Evolutionary conservation across 2,113 vertebrate genomes (phyloP).

Genomic region (Colius striatus): DNA sequence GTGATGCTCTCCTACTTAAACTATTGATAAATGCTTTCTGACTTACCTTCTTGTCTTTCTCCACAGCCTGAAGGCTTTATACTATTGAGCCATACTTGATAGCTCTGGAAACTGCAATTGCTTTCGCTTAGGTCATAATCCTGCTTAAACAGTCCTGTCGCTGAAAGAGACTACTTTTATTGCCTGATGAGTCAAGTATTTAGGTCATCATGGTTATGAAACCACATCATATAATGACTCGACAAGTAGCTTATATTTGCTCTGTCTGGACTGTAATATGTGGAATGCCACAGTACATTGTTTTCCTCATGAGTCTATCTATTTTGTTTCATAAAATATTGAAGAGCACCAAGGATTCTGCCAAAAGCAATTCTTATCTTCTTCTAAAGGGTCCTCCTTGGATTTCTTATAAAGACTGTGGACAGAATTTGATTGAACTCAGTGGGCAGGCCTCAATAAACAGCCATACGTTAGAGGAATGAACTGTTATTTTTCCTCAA

Average conservation of each 20-base stretch:
- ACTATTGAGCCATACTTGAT: background rate
- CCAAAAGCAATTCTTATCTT: background rate
- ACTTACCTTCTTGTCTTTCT: background rate
- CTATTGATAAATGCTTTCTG: background rate
- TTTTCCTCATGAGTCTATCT: background rate
- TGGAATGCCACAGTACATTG: background rate
- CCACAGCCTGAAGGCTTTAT: background rate
- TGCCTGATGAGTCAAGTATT: background rate
- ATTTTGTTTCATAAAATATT: slow-evolving; percentile 30
- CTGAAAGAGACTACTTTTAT: background rate
- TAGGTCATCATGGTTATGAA: background rate
- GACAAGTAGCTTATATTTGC: background rate
- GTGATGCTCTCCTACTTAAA: background rate
- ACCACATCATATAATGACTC: background rate
- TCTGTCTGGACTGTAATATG: background rate
- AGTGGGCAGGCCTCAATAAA: background rate
- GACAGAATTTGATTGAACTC: background rate
- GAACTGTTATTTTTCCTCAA: background rate
- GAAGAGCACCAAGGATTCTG: background rate
- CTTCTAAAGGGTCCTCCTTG: background rate
- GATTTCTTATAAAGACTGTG: background rate
- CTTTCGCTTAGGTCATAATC: background rate
- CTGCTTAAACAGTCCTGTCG: background rate
- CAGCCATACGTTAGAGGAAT: background rate
- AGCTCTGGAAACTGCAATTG: background rate